These are phyloP conservation scores for Stegostoma tigrinum DNA, from an alignment of 2,113 vertebrate genomes.

Conservation along the genomic window DNA sequence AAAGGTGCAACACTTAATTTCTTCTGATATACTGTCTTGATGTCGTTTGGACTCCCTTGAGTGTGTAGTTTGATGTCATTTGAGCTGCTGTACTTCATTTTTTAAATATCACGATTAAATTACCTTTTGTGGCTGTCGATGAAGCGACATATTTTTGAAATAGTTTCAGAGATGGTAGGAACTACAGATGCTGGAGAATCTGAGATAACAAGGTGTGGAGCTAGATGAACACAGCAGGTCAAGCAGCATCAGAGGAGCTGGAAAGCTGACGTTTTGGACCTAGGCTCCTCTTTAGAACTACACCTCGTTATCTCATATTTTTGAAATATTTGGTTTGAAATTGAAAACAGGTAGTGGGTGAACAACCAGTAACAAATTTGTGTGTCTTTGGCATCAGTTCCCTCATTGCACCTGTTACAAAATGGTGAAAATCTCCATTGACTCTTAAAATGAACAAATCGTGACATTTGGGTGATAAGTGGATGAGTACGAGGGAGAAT, in stretches of 20 bases:
- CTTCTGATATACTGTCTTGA: neutral
- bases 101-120: neutral
- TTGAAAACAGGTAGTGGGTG: neutral
- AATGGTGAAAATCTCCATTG: neutral
- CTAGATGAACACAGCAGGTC: too few species aligned
- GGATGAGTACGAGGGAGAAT: neutral
- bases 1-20: neutral
- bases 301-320: too few species aligned
- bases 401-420: neutral
- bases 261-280: too few species aligned
- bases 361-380: neutral
- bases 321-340: too few species aligned
- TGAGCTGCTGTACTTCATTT: neutral
- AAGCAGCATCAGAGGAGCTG: too few species aligned
- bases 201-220: too few species aligned
- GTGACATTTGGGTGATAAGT: neutral
- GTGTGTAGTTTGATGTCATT: neutral
- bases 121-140: neutral
- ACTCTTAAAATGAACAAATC: neutral
- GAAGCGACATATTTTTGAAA: too few species aligned
- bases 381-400: neutral
- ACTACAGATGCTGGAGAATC: too few species aligned
- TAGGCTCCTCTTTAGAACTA: too few species aligned
- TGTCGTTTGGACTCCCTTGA: neutral
- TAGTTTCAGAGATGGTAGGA: too few species aligned